A percentile compares a stretch with the other conserved stretches of the same genome.
Evolutionary conservation across 2,797 vertebrate genomes (phyloP).

Genomic region (Karalla daura): DNA sequence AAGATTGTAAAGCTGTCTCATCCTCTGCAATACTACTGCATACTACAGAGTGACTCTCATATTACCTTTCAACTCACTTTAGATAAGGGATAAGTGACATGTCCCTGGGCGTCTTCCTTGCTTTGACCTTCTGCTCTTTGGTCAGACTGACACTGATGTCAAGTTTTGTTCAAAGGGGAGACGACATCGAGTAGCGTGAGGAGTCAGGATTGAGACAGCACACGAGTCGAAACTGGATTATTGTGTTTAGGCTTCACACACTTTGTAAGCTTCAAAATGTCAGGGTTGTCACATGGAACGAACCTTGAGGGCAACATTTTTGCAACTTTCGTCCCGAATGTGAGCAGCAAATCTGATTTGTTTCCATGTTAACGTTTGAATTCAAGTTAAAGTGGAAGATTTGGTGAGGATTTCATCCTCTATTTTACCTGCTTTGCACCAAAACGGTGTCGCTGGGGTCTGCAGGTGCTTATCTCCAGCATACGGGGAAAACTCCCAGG

Average conservation of each 20-base stretch:
- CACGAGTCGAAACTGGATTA: constrained; percentile 52
- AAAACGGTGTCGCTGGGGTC: no score
- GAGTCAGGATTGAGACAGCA: constrained; percentile 35
- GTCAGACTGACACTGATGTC: constrained; percentile 62
- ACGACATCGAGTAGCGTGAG: constrained; percentile 33
- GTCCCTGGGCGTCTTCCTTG: constrained; percentile 13
- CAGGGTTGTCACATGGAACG: constrained; percentile 22
- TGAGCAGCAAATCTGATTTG: constrained; percentile 13
- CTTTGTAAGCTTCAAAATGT: constrained; percentile 38
- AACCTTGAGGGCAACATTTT: constrained; percentile 14
- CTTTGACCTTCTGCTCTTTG: constrained; percentile 56
- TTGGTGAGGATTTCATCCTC: no score
- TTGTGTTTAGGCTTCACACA: constrained; percentile 28
- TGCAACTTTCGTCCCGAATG: constrained; percentile 20
- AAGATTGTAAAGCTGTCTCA: not conserved
- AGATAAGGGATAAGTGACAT: constrained; percentile 27
- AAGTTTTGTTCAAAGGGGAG: constrained; percentile 43
- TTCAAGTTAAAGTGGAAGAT: no score
- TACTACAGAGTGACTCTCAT: no score
- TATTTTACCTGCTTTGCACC: no score
- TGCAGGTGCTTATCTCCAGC: no score
- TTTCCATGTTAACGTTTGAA: not conserved
- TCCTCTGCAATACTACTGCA: not conserved
- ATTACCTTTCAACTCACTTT: no score
- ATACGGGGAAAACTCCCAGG: no score